Conservation (phyloP, 2,113 vertebrate genomes). For the Nannospalax galili region DNA sequence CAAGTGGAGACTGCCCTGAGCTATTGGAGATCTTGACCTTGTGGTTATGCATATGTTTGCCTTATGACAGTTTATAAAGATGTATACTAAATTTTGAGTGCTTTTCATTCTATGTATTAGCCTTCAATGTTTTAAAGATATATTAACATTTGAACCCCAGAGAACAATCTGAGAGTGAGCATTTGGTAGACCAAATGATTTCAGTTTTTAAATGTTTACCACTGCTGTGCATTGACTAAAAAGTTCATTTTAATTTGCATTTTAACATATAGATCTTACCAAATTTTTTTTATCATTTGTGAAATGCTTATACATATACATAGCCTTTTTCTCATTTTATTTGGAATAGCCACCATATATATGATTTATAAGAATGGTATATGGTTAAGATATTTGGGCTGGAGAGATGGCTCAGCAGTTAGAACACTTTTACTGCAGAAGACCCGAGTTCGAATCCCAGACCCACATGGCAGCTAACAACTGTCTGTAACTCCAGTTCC, state of each 20-base stretch:
- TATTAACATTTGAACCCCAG: background rate
- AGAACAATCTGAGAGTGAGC: background rate
- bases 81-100: background rate
- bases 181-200: background rate
- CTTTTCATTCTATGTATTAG: background rate
- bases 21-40: background rate
- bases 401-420: too few species aligned
- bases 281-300: background rate
- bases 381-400: background rate
- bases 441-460: too few species aligned
- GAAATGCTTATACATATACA: background rate
- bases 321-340: constrained; percentile 8
- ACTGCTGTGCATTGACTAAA: too few species aligned
- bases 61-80: background rate
- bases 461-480: too few species aligned
- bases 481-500: too few species aligned
- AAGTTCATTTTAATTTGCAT: background rate
- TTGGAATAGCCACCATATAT: background rate
- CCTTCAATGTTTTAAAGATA: background rate
- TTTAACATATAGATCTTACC: background rate
- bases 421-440: too few species aligned
- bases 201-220: background rate
- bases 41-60: background rate
- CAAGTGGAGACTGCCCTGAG: rapidly evolving
- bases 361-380: background rate